phyloP scores from a whole-genome alignment of 2,797 vertebrate species.

The Serranus cabrilla region DNA sequence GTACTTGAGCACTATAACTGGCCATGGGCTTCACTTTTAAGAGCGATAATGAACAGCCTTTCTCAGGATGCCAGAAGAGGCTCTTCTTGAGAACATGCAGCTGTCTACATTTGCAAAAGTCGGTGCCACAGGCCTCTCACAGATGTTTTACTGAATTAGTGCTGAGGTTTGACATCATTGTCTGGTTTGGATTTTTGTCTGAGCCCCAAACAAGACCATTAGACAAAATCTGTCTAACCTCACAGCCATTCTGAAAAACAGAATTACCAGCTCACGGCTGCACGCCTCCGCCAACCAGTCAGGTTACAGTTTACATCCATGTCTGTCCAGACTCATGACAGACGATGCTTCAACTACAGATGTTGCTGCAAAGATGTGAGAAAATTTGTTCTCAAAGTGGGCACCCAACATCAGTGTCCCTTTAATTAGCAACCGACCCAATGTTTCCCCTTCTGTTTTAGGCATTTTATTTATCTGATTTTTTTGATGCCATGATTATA shows the following conservation, averaged over 20 bases:
- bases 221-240: conserved; percentile 28
- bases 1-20: conserved; percentile 25
- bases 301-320: no score
- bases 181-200: conserved; percentile 35
- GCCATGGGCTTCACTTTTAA: conserved; percentile 31
- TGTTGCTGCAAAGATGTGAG: no score
- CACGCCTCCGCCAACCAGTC: no score
- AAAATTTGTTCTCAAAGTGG: no score
- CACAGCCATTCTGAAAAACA: conserved; percentile 1
- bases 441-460: no score
- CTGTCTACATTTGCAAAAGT: conserved; percentile 33
- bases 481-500: no score
- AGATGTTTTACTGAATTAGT: conserved; percentile 42
- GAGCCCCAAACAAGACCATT: conserved; percentile 27
- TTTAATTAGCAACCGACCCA: no score
- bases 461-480: no score
- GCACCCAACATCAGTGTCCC: no score
- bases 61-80: conserved; percentile 36
- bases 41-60: conserved; percentile 40
- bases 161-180: conserved; percentile 25
- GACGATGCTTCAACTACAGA: no score
- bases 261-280: no score
- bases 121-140: conserved; percentile 20
- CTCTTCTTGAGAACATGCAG: conserved; percentile 47
- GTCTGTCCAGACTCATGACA: no score